Percentiles rank a stretch among this genome's conserved stretches.
phyloP scores from a whole-genome alignment of 2,797 vertebrate genomes.

The Buceros bicornis region DNA sequence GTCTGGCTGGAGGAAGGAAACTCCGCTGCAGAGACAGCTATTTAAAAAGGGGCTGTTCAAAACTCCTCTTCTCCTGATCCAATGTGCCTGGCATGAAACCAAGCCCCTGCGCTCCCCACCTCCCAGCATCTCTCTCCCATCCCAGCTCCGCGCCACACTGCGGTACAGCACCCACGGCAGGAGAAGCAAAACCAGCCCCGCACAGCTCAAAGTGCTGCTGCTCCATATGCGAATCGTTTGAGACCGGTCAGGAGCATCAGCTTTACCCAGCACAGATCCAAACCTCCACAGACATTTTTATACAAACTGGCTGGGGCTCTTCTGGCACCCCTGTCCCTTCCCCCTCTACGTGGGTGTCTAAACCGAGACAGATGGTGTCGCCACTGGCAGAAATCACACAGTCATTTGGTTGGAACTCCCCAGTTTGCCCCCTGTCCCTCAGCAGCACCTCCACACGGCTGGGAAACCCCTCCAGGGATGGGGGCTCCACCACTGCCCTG shows the following conservation, averaged over 20 bases:
- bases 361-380: background rate
- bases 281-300: background rate
- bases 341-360: rapidly evolving
- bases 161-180: rapidly evolving
- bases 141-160: rapidly evolving
- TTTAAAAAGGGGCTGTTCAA: background rate
- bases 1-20: background rate
- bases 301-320: background rate
- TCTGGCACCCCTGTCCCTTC: slow-evolving; percentile 5
- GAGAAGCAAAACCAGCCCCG: background rate
- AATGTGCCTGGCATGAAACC: background rate
- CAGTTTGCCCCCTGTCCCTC: too few species aligned
- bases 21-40: background rate
- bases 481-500: too few species aligned
- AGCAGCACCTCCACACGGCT: too few species aligned
- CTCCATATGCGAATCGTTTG: background rate
- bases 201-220: background rate
- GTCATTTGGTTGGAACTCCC: too few species aligned
- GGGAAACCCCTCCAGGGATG: too few species aligned
- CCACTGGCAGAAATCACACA: background rate
- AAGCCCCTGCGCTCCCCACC: background rate
- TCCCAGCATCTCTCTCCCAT: background rate
- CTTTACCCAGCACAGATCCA: background rate
- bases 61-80: background rate
- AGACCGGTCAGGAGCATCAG: background rate